phyloP scores from a whole-genome alignment of 2,113 vertebrate species.

The Parus major region DNA sequence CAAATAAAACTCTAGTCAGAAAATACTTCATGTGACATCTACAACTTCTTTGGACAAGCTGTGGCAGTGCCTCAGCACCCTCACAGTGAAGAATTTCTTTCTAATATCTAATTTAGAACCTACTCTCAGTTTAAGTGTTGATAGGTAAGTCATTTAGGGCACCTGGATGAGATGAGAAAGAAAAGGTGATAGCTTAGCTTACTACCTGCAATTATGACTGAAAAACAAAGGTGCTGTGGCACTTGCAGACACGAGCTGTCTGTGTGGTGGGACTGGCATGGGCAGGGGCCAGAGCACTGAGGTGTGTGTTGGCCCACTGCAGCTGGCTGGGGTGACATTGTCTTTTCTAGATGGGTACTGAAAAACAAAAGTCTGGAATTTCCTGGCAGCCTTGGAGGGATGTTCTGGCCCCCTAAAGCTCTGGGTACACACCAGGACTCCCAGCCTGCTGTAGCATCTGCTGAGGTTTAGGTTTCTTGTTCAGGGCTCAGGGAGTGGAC shows the following conservation, averaged over 20 bases:
- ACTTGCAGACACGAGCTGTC: background rate
- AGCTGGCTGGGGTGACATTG: fast-evolving
- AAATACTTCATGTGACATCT: background rate
- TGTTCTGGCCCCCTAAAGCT: background rate
- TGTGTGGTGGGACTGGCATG: fast-evolving
- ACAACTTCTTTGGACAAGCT: background rate
- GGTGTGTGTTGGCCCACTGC: background rate
- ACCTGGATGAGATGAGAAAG: background rate
- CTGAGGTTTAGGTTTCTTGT: background rate
- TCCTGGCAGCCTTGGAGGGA: background rate
- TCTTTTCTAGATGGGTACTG: background rate
- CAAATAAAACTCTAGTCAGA: background rate
- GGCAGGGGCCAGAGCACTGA: background rate
- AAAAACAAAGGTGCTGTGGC: background rate
- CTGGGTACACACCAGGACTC: background rate
- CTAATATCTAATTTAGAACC: background rate
- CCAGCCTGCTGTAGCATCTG: background rate
- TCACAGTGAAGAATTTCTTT: background rate
- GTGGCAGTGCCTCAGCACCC: background rate
- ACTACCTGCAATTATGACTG: background rate
- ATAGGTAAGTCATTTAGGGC: background rate
- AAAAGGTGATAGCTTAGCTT: background rate
- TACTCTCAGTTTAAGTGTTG: background rate
- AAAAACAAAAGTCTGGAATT: background rate
- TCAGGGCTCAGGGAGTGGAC: background rate